These are phyloP conservation scores for Drosophila anomalipes DNA, from an alignment of 2,888 invertebrate genomes.

Conservation along the genomic window DNA sequence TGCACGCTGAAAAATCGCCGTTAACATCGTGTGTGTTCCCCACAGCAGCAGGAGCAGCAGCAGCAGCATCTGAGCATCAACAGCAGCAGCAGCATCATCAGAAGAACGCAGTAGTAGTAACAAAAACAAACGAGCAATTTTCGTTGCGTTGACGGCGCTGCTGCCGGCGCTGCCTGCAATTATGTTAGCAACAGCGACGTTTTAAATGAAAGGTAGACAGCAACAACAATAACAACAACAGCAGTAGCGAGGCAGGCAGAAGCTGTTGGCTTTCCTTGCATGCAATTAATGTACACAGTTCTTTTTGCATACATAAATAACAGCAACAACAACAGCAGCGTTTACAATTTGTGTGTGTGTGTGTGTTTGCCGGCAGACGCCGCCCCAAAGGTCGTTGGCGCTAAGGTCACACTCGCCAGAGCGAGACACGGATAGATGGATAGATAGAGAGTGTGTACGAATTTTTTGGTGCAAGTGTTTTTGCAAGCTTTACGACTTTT, in stretches of 20 bases:
- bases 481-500: conserved; percentile 30
- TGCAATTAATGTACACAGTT: conserved; percentile 59
- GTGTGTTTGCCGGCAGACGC: conserved; percentile 47
- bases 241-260: conserved; percentile 21
- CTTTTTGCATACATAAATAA: conserved; percentile 64
- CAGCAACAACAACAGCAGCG: conserved; percentile 21
- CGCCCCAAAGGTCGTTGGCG: conserved; percentile 69
- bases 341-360: conserved; percentile 37
- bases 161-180: conserved; percentile 60
- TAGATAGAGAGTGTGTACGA: conserved; percentile 14
- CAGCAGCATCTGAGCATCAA: conserved; percentile 18
- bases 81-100: conserved; percentile 15
- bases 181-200: conserved; percentile 55
- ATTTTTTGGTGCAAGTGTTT: conserved; percentile 54
- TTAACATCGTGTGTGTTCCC: conserved; percentile 61
- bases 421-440: conserved; percentile 4
- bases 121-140: conserved; percentile 59
- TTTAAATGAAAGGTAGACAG: conserved; percentile 64
- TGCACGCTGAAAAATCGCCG: conserved; percentile 50
- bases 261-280: conserved; percentile 31
- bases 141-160: conserved; percentile 56
- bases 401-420: conserved; percentile 59
- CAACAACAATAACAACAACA: conserved; percentile 22
- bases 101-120: conserved; percentile 32
- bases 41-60: conserved; percentile 23